Conservation (phyloP, 2,113 vertebrate genomes). For the Alligator mississippiensis region DNA sequence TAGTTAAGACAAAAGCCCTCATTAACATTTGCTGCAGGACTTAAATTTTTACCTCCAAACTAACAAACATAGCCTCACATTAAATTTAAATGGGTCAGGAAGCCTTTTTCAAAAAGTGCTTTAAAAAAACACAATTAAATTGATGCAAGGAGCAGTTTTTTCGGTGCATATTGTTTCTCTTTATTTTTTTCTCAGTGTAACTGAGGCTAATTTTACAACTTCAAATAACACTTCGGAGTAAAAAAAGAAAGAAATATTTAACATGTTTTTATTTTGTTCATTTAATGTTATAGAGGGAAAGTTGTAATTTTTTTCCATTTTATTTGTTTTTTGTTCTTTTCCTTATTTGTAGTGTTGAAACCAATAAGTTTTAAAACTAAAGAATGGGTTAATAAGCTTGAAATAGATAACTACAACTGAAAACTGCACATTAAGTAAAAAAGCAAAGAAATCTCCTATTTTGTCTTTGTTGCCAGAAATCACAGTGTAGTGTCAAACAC, state of each 20-base stretch:
- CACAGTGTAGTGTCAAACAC: slow-evolving; percentile 94
- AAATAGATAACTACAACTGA: slow-evolving; percentile 91
- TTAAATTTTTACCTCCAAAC: slow-evolving; percentile 90
- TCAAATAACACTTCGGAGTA: slow-evolving; percentile 84
- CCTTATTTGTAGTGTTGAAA: slow-evolving; percentile 79
- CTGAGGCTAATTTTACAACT: slow-evolving; percentile 90
- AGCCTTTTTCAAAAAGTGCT: slow-evolving; percentile 79
- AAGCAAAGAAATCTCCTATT: slow-evolving; percentile 85
- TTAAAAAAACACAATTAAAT: slow-evolving; percentile 81
- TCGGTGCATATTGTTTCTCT: slow-evolving; percentile 81
- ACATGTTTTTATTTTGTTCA: slow-evolving; percentile 79
- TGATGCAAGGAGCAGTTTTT: slow-evolving; percentile 81
- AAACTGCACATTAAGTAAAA: slow-evolving; percentile 86
- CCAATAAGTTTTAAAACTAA: slow-evolving; percentile 86
- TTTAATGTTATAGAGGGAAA: slow-evolving; percentile 80
- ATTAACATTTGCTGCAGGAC: slow-evolving; percentile 88
- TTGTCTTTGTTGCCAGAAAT: slow-evolving; percentile 95
- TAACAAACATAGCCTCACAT: slow-evolving; percentile 83
- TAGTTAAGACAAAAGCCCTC: slow-evolving; percentile 88
- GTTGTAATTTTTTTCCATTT: slow-evolving; percentile 74
- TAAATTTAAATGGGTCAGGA: slow-evolving; percentile 82
- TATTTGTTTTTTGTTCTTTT: slow-evolving; percentile 73
- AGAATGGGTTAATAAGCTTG: slow-evolving; percentile 95
- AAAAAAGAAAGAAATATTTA: slow-evolving; percentile 85
- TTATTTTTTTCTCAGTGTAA: slow-evolving; percentile 89